Evolutionary conservation across 2,113 vertebrate genomes (phyloP).

Genomic region (Eublepharis macularius): DNA sequence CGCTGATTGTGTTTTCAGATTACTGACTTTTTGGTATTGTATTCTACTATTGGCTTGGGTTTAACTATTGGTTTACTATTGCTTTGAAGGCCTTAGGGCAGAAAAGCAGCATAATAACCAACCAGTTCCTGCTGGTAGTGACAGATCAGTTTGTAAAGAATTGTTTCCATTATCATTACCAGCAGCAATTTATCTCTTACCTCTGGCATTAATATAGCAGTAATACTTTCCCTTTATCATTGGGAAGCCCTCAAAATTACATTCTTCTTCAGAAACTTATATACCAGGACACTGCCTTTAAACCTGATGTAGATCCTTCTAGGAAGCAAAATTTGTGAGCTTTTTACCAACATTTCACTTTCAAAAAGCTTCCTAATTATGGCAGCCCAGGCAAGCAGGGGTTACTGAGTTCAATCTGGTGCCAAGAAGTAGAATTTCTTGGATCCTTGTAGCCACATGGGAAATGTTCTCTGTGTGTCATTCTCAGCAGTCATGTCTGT

Average conservation of each 20-base stretch:
- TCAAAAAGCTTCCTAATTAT: conserved; percentile 14
- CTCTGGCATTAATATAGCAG: not conserved
- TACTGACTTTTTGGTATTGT: too few species aligned
- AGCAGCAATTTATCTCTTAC: not conserved
- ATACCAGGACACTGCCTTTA: not conserved
- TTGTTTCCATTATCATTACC: not conserved
- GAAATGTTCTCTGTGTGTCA: conserved; percentile 20
- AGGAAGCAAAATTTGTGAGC: not conserved
- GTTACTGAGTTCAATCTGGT: conserved; percentile 9
- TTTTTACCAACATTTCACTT: not conserved
- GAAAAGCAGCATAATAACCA: too few species aligned
- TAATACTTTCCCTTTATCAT: not conserved
- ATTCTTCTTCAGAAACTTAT: not conserved
- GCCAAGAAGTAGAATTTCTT: conserved; percentile 45
- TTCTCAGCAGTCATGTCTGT: conserved; percentile 56
- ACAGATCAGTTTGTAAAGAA: not conserved
- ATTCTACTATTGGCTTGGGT: too few species aligned
- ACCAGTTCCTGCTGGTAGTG: too few species aligned
- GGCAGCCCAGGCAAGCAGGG: conserved; percentile 24
- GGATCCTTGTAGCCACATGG: conserved; percentile 59
- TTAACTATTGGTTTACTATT: too few species aligned
- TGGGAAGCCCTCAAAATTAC: not conserved
- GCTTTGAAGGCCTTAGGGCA: too few species aligned
- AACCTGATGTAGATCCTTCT: not conserved
- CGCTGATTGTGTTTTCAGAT: too few species aligned